phyloP scores from a whole-genome alignment of 2,113 vertebrate genomes.

The Tachuris rubrigastra region DNA sequence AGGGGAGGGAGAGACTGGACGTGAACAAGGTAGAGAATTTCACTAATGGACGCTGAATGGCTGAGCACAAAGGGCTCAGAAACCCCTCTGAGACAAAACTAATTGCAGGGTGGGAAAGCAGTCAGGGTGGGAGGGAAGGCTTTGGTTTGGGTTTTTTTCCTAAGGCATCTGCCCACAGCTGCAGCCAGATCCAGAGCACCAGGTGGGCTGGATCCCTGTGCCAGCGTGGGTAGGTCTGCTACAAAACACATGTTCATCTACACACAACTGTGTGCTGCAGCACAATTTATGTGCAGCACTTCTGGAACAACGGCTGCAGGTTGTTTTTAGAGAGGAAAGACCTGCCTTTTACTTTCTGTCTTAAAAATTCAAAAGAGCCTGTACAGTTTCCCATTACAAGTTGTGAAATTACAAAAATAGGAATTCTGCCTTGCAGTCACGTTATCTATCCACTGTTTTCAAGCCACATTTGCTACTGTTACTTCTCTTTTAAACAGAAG shows the following conservation, averaged over 20 bases:
- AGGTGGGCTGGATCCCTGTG: not conserved
- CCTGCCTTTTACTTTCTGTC: not conserved
- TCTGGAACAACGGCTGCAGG: not conserved
- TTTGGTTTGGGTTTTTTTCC: not conserved
- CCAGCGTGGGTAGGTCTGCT: not conserved
- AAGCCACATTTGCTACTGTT: not conserved
- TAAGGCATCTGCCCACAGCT: not conserved
- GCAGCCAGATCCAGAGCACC: not conserved
- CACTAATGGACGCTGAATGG: not conserved
- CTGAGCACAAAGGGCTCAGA: not conserved
- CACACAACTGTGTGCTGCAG: accelerated
- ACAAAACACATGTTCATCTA: not conserved
- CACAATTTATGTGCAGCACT: not conserved
- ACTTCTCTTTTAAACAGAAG: not conserved
- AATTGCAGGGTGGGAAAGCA: not conserved
- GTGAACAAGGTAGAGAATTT: not conserved
- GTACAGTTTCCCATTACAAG: not conserved
- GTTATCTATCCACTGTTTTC: not conserved
- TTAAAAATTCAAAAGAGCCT: not conserved
- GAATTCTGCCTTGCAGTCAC: not conserved
- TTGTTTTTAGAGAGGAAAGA: not conserved
- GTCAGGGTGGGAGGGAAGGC: not conserved
- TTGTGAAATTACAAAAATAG: not conserved
- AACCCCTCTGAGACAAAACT: not conserved
- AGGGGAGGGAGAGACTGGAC: not conserved